A percentile compares a stretch with the other conserved stretches of the same genome.
Conservation (phyloP, 2,113 vertebrate species). For the Poicephalus gulielmi region DNA sequence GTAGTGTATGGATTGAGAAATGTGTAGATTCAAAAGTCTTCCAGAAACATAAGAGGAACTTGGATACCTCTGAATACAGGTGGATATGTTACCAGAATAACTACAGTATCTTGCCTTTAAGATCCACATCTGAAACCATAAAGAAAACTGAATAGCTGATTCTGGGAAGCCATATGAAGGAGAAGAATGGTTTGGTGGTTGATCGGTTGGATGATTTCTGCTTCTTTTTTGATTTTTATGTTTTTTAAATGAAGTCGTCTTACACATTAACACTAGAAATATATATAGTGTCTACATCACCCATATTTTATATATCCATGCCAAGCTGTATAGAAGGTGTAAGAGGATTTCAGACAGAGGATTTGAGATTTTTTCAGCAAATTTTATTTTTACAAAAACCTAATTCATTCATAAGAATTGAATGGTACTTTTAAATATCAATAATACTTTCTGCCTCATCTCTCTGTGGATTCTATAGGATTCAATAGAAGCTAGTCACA, state of each 20-base stretch:
- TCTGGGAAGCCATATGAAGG: neutral
- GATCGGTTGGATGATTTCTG: neutral
- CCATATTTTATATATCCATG: neutral
- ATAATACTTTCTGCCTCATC: neutral
- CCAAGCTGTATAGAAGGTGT: fast-evolving
- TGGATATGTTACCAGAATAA: neutral
- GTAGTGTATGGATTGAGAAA: neutral
- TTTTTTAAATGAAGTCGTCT: neutral
- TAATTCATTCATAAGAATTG: neutral
- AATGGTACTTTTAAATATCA: neutral
- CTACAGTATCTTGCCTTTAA: neutral
- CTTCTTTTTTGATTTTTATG: neutral
- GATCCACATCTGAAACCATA: neutral
- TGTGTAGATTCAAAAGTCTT: neutral
- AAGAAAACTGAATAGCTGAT: neutral
- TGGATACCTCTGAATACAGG: neutral
- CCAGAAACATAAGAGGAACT: neutral
- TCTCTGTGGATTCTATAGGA: neutral
- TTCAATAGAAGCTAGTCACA: neutral
- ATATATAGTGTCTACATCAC: neutral
- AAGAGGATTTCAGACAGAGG: neutral
- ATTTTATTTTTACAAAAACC: neutral
- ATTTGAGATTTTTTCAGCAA: fast-evolving
- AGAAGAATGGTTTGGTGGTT: neutral
- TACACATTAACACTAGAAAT: neutral